Base-by-base conservation (phyloP, 2,797 vertebrate genomes). In the Danionella dracula region DNA sequence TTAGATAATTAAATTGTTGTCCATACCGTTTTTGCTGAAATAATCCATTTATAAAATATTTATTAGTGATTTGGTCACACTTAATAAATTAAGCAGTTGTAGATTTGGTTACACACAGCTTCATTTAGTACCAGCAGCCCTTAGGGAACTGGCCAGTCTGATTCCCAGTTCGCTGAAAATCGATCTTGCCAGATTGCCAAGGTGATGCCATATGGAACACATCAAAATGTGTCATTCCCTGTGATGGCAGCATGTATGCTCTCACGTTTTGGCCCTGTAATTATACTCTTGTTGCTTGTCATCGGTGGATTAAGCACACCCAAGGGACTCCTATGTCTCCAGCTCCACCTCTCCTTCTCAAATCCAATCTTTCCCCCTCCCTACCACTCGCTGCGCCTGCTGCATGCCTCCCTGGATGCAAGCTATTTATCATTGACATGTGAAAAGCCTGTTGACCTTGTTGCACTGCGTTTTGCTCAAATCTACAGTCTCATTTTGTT, bases 191-290 rank as follows among this genome's bases (percentile, higher is more conserved):
- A 46, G 49, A 38, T 65, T 51, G 66, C 10, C 37, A 55, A 53
- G 50, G 51, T 48, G 35, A 8, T 58, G 59, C 41, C 59, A 70
- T 53, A 55, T 73, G 78, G 59, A 75, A 74, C 77, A 79, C 60
- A 78, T 78, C 70, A 74, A 74, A 75, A 72, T 76, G 53, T 69
- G 74, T 76, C 70, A 73, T 55, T 55, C 50, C 13, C 63, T 49
- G 46, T 78, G 70, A 81, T 71, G 73, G 50, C 51, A 7, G 37
- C 70, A 72, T 68, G 57, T 20, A 29, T 48, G 37, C 21, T 60
- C 56, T 70, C 68, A 58, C 64, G 41, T 68, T 70, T 71, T 72
- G 38, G 51, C 37, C 31, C 51, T 37, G 40, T 74, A 60, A 75
- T 77, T 75, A 75, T 73, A 66, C 62, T 37, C 54, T 12, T 40